Percentiles rank a stretch among this genome's conserved stretches.
phyloP scores from a whole-genome alignment of 2,888 invertebrate genomes.

The Oxyteleia sp. region DNA sequence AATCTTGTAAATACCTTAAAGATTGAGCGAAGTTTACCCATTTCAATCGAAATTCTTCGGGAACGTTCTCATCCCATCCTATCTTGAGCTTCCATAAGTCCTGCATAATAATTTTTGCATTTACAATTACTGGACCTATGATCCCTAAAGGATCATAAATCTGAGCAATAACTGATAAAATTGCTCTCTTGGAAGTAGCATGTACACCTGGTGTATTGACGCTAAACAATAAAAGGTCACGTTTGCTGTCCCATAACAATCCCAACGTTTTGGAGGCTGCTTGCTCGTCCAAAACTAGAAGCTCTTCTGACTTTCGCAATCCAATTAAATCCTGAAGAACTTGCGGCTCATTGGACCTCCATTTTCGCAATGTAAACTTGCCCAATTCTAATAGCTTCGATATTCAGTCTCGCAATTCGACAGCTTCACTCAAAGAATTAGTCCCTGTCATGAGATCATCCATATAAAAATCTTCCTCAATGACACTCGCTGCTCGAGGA shows the following conservation, averaged over 20 bases:
- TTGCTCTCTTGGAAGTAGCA: constrained; percentile 37
- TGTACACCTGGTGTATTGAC: no score
- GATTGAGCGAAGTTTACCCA: constrained; percentile 26
- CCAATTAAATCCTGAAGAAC: constrained; percentile 10
- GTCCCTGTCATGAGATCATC: constrained; percentile 29
- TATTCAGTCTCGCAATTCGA: constrained; percentile 24
- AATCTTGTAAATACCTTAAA: no score
- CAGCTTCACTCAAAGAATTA: constrained; percentile 62
- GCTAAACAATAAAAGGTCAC: no score
- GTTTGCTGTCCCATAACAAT: constrained; percentile 4
- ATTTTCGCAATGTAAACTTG: constrained; percentile 55
- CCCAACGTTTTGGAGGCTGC: neutral
- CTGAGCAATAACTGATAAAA: constrained; percentile 59
- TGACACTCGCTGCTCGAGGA: constrained; percentile 47
- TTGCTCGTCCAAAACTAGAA: constrained; percentile 39
- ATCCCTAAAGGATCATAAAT: constrained; percentile 69
- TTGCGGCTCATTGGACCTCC: constrained; percentile 41
- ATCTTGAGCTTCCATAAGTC: constrained; percentile 25
- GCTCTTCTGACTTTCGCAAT: constrained; percentile 2
- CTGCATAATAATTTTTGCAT: constrained; percentile 65
- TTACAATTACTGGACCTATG: constrained; percentile 53
- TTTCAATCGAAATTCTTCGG: neutral
- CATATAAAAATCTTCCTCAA: constrained; percentile 77
- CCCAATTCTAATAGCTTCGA: constrained; percentile 14
- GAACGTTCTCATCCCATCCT: constrained; percentile 42